Evolutionary conservation across 2,888 invertebrate species (phyloP).

Genomic region (Synanthedon myopaeformis): DNA sequence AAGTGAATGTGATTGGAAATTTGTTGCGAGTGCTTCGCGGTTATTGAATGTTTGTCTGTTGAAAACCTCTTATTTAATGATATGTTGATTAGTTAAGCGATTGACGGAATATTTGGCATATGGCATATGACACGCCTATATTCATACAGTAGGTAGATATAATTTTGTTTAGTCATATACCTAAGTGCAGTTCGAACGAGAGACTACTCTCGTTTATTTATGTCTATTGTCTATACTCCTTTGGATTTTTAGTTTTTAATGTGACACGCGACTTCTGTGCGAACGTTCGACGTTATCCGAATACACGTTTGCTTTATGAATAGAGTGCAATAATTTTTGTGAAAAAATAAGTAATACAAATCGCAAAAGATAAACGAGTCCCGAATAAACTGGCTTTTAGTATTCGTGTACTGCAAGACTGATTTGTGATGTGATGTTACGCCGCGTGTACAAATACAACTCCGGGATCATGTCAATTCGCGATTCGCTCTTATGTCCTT

Average conservation of each 20-base stretch:
- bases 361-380: conserved; percentile 42
- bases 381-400: conserved; percentile 38
- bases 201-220: conserved; percentile 57
- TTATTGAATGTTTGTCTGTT: too few relatives aligned
- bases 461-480: conserved; percentile 57
- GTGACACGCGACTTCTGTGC: conserved; percentile 14
- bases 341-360: conserved; percentile 49
- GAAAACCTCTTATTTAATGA: too few relatives aligned
- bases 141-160: conserved; percentile 49
- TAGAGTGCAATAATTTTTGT: conserved; percentile 64
- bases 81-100: too few relatives aligned
- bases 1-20: too few relatives aligned
- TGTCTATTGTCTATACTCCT: conserved; percentile 23
- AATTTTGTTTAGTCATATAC: conserved; percentile 64
- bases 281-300: conserved; percentile 21
- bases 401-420: conserved; percentile 53
- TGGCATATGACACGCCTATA: conserved; percentile 28
- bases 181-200: conserved; percentile 56
- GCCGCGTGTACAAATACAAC: conserved; percentile 37
- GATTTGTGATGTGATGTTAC: conserved; percentile 45
- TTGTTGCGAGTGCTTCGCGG: not conserved
- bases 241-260: conserved; percentile 36
- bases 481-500: conserved; percentile 15
- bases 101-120: conserved; percentile 3
- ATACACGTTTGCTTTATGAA: conserved; percentile 37